Percentiles rank a stretch among this genome's conserved stretches.
phyloP scores from a whole-genome alignment of 2,113 vertebrate species.

The Lagopus leucura region DNA sequence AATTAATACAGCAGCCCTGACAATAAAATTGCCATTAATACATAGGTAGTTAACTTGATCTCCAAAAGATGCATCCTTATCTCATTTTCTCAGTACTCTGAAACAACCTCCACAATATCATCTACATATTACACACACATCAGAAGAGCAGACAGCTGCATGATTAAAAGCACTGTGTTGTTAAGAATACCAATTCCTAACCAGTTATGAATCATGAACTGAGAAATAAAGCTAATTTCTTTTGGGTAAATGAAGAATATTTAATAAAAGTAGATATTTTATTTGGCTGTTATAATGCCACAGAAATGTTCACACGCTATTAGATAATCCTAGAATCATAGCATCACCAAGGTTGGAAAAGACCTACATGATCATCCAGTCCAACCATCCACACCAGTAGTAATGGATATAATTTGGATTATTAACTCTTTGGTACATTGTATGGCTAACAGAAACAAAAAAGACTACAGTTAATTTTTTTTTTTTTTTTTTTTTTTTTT shows the following conservation, averaged over 20 bases:
- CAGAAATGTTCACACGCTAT: neutral
- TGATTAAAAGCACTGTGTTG: neutral
- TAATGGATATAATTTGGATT: no score
- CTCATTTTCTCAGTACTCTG: neutral
- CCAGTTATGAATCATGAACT: neutral
- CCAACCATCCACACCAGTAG: no score
- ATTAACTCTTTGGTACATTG: no score
- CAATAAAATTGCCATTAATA: neutral
- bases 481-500: neutral
- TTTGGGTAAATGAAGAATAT: neutral
- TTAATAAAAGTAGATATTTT: neutral
- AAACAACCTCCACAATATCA: neutral
- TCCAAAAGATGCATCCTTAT: neutral
- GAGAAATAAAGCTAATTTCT: neutral
- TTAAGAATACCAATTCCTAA: neutral
- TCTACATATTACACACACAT: neutral
- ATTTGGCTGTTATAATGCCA: neutral
- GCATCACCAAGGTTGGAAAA: no score
- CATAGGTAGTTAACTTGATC: slow-evolving; percentile 2
- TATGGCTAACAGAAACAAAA: no score
- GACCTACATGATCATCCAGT: no score
- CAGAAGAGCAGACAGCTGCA: neutral
- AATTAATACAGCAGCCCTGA: neutral
- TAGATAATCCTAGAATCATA: neutral
- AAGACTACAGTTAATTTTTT: no score